Evolutionary conservation across 2,113 vertebrate genomes (phyloP), one percentile per base, ranked within the genome.

Genomic region (Condylura cristata): DNA sequence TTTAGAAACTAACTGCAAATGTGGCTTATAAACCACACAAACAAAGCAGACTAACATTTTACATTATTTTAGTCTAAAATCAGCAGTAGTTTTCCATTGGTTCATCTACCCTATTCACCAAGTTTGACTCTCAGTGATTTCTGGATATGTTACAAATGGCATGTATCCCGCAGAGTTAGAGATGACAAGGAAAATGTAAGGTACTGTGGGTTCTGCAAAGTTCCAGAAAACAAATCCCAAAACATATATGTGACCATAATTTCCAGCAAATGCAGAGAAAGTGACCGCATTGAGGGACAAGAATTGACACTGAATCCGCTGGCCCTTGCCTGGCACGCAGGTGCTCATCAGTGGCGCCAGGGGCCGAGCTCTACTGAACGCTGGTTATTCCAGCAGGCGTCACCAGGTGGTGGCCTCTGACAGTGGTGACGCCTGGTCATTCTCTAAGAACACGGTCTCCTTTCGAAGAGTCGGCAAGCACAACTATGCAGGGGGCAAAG

Each of bases 51-150:
- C 48, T 39, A 60, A 93, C 88, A 91, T 32, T 88, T 95, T 74
- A 93, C 8, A 51, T 81, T 90, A 60, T 84, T 90, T 74, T 84
- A 71, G 14, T 46, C 63, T 93, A 68, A 96, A 93, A 70, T 66
- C 37, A 90, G 51, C 32, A 86, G 13, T 70, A 80, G 56, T 84
- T 95, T 68, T 14, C 68, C 84, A 93, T 51, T 82, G 86, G 32
- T 65, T 26, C 24, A 78, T 61, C 56, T 30, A 68, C 68, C 34
- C 82, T 86, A 82, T 82, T 86, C 76, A 70, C 44, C 34, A 86
- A 83, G 44, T 53, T 81, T 74, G 56, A 53, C 46, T 58, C 20
- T 56, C 61, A 61, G 79, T 68, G 30, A 85, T n/a, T 94, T 93
- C 34, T 89, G 41, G 58, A 75, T 58, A 80, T 34, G 53, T 81